Evolutionary conservation across 2,113 vertebrate species (phyloP), one percentile per base, ranked within the genome.

Genomic region (Bos javanicus): DNA sequence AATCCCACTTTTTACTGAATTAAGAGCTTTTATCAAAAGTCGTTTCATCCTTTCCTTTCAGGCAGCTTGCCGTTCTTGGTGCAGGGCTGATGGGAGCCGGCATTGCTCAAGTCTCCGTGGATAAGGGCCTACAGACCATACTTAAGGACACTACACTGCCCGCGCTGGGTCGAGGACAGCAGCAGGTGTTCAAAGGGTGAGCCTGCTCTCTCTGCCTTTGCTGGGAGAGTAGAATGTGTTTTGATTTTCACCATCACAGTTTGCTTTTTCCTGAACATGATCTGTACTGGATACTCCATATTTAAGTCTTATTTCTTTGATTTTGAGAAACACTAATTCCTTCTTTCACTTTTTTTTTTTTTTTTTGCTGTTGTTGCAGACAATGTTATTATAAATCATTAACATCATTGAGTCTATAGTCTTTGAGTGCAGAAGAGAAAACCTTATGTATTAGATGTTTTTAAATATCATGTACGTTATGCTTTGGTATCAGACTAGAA

Each of bases 11-110:
- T 71, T 30, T 50, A 87, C 64, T 52, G 36, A 92, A 85, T 46
- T 59, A 28, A 57, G 62, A 57, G 33, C 54, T 59, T 28, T 94
- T 62, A 57, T 39, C 56, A 43, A 16, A 96, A 80, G n/a, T 56
- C 48, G 12, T 84, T 39, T 59, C 33, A 0, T 92, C 43, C 9
- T 91, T 80, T 95, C 48, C 84, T 57, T 92, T 25, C 94, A 99
- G 99, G 98, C 99, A 98, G 1, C 98, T 99, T 54, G 99, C 99
- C 0, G 97, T 99, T 98, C 98, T 99, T 98, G 99, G 99, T 82
- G 99, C 99, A 2, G 99, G 99, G 82, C 99, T 99, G 54, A 99
- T 99, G 99, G 99, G 99, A 67, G 99, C 99, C 0, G 99, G 99
- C 7, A 98, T 99, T 0, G 99, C 99, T 9, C 99, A 99, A 95